Evolutionary conservation across 1,140 invertebrate genomes (phyloP).

Genomic region (Parasteatoda tepidariorum): DNA sequence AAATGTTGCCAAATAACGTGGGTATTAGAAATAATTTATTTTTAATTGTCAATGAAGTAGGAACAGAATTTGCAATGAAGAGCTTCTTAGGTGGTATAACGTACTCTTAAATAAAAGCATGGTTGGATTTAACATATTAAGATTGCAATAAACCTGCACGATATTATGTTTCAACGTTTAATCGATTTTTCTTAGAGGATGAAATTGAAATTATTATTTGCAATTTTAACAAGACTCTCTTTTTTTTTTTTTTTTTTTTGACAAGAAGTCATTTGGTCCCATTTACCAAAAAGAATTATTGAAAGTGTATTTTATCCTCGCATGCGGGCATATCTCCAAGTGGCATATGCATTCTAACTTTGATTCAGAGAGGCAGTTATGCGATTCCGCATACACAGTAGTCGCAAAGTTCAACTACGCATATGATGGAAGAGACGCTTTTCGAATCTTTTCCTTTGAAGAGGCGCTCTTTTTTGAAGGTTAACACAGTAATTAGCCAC

Average conservation of each 20-base stretch:
- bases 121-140: too few relatives aligned
- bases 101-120: too few relatives aligned
- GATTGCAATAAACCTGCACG: too few relatives aligned
- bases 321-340: not conserved
- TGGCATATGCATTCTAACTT: not conserved
- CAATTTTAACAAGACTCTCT: not conserved
- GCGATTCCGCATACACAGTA: slow-evolving; percentile 1
- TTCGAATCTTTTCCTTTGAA: not conserved
- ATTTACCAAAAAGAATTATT: not conserved
- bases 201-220: too few relatives aligned
- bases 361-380: not conserved
- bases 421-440: slow-evolving; percentile 35
- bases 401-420: slow-evolving; percentile 39
- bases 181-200: too few relatives aligned
- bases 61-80: too few relatives aligned
- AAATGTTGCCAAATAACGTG: too few relatives aligned
- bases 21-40: too few relatives aligned
- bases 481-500: slow-evolving; percentile 36
- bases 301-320: not conserved
- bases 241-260: not conserved
- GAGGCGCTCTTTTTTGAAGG: too few relatives aligned
- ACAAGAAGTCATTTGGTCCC: not conserved
- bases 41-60: too few relatives aligned
- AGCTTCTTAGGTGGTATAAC: too few relatives aligned
- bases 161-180: too few relatives aligned